Conservation (phyloP, 2,797 vertebrate species). For the Halcyon leucocephala region DNA sequence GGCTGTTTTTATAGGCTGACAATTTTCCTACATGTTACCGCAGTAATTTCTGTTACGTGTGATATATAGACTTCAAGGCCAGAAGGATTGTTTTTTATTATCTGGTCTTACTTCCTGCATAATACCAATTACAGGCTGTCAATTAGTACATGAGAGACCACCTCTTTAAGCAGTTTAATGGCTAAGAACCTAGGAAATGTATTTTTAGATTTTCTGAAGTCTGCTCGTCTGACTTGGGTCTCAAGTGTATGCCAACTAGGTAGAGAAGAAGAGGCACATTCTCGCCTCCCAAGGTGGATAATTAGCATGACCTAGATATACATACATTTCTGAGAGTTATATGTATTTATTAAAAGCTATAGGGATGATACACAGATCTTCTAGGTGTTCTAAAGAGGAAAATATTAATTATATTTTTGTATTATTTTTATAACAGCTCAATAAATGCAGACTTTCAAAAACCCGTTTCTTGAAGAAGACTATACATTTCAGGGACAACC, state of each 20-base stretch:
- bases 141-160: slow-evolving; percentile 7
- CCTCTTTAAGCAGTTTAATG: slow-evolving; percentile 28
- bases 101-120: slow-evolving; percentile 10
- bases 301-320: slow-evolving; percentile 60
- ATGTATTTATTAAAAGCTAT: slow-evolving; percentile 31
- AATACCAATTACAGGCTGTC: slow-evolving; percentile 24
- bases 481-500: not conserved
- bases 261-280: not conserved
- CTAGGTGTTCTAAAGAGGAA: not conserved
- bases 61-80: slow-evolving; percentile 2
- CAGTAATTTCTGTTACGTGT: not conserved
- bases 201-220: slow-evolving; percentile 60
- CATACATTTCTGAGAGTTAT: slow-evolving; percentile 34
- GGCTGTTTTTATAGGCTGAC: not conserved
- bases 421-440: not conserved
- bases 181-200: slow-evolving; percentile 23
- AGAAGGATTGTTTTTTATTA: slow-evolving; percentile 20
- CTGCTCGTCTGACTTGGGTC: slow-evolving; percentile 29
- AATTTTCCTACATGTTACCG: not conserved
- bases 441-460: not conserved
- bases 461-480: not conserved
- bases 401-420: slow-evolving; percentile 4
- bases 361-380: not conserved
- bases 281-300: slow-evolving; percentile 35
- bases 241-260: slow-evolving; percentile 38